These are phyloP conservation scores for Cariama cristata DNA, from an alignment of 2,113 vertebrate species.

Conservation along the genomic window DNA sequence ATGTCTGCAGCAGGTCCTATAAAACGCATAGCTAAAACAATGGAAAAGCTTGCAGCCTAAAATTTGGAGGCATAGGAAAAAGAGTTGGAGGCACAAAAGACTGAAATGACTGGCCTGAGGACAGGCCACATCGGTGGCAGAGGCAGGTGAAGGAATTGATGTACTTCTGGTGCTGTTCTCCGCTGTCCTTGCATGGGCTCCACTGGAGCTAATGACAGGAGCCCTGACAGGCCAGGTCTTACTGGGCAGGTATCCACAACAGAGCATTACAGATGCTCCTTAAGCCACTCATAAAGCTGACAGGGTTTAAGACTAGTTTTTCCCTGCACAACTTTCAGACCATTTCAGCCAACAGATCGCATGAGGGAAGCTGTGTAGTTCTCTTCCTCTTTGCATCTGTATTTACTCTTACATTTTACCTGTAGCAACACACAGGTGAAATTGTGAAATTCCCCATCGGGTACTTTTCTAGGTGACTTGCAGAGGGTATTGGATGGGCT, in stretches of 20 bases:
- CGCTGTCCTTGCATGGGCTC: fast-evolving
- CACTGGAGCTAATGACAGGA: fast-evolving
- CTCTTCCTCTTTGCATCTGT: neutral
- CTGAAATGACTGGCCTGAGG: neutral
- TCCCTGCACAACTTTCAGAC: neutral
- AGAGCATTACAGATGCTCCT: neutral
- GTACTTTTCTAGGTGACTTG: neutral
- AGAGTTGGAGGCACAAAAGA: neutral
- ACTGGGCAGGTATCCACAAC: neutral
- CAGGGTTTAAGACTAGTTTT: neutral
- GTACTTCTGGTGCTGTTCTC: neutral
- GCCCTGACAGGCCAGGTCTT: neutral
- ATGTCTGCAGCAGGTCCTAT: neutral
- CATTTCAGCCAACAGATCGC: neutral
- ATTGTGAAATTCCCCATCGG: neutral
- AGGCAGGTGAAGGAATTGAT: neutral
- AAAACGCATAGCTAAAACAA: neutral
- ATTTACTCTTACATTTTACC: neutral
- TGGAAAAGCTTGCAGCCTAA: neutral
- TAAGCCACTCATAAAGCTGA: neutral
- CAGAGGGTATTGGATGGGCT: neutral
- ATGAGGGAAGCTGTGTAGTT: neutral
- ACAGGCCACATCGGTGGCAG: neutral
- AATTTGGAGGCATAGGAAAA: neutral
- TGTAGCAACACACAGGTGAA: neutral